Percentiles rank a stretch among this genome's conserved stretches.
phyloP scores from a whole-genome alignment of 2,888 invertebrate genomes.

The Platynereis dumerilii region DNA sequence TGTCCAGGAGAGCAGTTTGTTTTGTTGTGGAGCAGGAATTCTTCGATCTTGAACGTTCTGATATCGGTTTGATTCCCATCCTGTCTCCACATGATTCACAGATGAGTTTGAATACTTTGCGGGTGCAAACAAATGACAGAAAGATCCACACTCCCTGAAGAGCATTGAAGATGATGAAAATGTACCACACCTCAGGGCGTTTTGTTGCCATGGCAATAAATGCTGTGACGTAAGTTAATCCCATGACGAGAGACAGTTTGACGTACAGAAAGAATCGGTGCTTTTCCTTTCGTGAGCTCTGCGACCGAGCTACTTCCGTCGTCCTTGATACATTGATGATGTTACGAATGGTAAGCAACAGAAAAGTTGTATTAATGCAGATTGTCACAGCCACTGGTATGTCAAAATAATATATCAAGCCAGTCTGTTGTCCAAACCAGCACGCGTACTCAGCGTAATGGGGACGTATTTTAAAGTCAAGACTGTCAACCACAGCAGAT shows the following conservation, averaged over 20 bases:
- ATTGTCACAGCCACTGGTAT: constrained; percentile 67
- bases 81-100: too few relatives aligned
- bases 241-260: constrained; percentile 59
- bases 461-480: constrained; percentile 58
- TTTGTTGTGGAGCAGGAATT: too few relatives aligned
- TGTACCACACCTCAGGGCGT: constrained; percentile 61
- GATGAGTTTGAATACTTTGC: constrained; percentile 41
- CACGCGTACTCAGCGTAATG: constrained; percentile 65
- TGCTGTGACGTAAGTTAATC: constrained; percentile 65
- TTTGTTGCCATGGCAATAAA: constrained; percentile 58
- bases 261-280: constrained; percentile 32
- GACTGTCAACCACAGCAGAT: constrained; percentile 61
- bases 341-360: constrained; percentile 68
- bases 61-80: too few relatives aligned
- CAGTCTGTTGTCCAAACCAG: constrained; percentile 68
- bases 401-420: constrained; percentile 68
- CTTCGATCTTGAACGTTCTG: too few relatives aligned
- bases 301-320: constrained; percentile 3
- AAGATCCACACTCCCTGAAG: constrained; percentile 70
- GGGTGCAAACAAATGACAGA: constrained; percentile 51
- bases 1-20: too few relatives aligned
- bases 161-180: constrained; percentile 65
- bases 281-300: constrained; percentile 21
- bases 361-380: constrained; percentile 65
- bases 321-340: constrained; percentile 48